phyloP scores from a whole-genome alignment of 2,113 vertebrate genomes.

The Petroica traversi region DNA sequence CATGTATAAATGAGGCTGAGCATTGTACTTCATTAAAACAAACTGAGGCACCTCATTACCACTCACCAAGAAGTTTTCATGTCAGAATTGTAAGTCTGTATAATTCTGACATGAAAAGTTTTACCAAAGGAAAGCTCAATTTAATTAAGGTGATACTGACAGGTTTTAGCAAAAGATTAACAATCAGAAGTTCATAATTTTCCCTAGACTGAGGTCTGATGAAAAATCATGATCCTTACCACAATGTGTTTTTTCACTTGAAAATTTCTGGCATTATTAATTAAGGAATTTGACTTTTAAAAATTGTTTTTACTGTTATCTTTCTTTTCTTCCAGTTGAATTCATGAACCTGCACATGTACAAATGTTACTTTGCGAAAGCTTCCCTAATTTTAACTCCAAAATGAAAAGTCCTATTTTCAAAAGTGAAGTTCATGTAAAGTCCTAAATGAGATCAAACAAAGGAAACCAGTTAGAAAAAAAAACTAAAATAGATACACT shows the following conservation, averaged over 20 bases:
- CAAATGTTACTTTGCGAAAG: background rate
- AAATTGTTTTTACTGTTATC: background rate
- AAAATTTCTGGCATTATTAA: background rate
- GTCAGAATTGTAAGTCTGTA: constrained; percentile 20
- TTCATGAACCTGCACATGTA: background rate
- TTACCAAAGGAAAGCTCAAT: background rate
- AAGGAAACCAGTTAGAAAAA: background rate
- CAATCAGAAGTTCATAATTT: constrained; percentile 24
- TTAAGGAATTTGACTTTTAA: background rate
- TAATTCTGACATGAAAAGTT: constrained; percentile 29
- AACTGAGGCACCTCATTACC: constrained; percentile 49
- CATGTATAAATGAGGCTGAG: constrained; percentile 24
- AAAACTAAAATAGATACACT: background rate
- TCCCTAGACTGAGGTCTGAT: background rate
- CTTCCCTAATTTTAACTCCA: background rate
- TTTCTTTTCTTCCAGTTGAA: background rate
- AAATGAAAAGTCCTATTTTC: background rate
- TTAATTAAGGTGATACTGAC: constrained; percentile 43
- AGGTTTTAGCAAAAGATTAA: constrained; percentile 37
- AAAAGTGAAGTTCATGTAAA: background rate
- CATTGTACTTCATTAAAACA: constrained; percentile 55
- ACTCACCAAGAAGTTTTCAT: constrained; percentile 29
- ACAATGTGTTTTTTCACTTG: background rate
- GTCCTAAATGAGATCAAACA: background rate
- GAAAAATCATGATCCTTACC: background rate